Evolutionary conservation across 2,888 invertebrate species (phyloP), one percentile per base, ranked within the genome.

Genomic region (Dicyrtomina minuta): DNA sequence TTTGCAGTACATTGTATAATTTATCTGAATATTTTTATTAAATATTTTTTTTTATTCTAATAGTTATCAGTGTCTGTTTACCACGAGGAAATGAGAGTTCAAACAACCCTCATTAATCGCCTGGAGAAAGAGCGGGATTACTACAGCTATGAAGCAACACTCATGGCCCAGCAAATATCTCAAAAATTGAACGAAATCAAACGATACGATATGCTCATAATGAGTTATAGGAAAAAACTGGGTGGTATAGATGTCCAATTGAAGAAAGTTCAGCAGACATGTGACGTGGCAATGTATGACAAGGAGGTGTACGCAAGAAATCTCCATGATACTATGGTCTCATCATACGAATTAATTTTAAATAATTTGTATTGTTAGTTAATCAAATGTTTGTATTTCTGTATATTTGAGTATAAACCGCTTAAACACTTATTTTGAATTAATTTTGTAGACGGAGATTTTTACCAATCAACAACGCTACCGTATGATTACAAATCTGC

Each of bases 61-160:
- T 41, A 65, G 65, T n/a, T 27, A 65, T 20, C 46, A 10, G 22
- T 65, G 22, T 1, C 51, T 20, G 17, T 53, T 12, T 65, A 65
- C 53, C 12, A 49, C 33, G 4, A 33, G 41, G 77, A 77, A 71
- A 71, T 75, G 20, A 39, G 24, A 6, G 49, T 27, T 12, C 77
- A 77, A 70, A 68, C 49, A 13, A 59, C 68, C 10, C 65, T 68
- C 8, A 74, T 77, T 24, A 64, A 58, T 22, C 51, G 70, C 26
- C 56, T 77, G 33, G 77, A 77, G 46, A 51, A 71, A 22, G 77
- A 77, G 39, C 70, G 73, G 2, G 76, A 77, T 60, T 71, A 39
- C 64, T 77, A 77, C 44, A 68, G 70, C 51, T 71, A 71, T 24
- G 77, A 76, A 69, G 77, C 75, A 2, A 73, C 70, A 0, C 75